Percentiles rank a stretch among this genome's conserved stretches.
Evolutionary conservation across 2,797 vertebrate genomes (phyloP).

Genomic region (Anabacerthia variegaticeps): DNA sequence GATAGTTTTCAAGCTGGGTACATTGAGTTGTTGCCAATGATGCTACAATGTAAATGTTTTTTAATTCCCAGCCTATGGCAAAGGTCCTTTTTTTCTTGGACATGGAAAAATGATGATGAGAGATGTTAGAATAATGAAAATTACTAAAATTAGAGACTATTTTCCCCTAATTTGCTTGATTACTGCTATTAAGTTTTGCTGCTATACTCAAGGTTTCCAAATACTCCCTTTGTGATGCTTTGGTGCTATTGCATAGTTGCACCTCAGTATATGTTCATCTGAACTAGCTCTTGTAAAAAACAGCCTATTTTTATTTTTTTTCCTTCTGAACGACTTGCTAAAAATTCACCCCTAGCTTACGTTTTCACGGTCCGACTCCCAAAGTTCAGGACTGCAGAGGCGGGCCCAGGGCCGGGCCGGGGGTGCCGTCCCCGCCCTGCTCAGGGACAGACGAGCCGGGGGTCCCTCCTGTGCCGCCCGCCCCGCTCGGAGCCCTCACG

Average conservation of each 20-base stretch:
- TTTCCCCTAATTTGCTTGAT: not conserved
- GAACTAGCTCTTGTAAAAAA: not conserved
- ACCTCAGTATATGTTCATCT: not conserved
- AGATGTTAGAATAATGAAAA: not conserved
- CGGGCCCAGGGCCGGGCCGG: too few species aligned
- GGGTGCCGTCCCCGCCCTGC: not conserved
- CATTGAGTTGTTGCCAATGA: not conserved
- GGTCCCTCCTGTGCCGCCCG: not conserved
- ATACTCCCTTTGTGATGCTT: not conserved
- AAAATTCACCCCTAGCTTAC: not conserved
- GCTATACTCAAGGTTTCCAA: not conserved
- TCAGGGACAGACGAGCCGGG: rapidly evolving
- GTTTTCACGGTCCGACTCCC: not conserved
- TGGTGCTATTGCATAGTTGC: not conserved
- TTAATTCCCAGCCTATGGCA: not conserved
- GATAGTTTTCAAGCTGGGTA: not conserved
- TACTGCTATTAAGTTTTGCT: not conserved
- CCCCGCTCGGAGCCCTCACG: too few species aligned
- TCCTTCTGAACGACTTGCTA: not conserved
- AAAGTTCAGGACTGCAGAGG: not conserved
- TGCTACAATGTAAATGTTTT: not conserved
- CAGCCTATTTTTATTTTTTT: not conserved
- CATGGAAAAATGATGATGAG: not conserved
- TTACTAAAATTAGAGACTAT: not conserved
- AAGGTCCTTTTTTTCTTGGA: not conserved